A percentile compares a stretch with the other conserved stretches of the same genome.
Evolutionary conservation across 2,113 vertebrate genomes (phyloP).

Genomic region (Motacilla alba): DNA sequence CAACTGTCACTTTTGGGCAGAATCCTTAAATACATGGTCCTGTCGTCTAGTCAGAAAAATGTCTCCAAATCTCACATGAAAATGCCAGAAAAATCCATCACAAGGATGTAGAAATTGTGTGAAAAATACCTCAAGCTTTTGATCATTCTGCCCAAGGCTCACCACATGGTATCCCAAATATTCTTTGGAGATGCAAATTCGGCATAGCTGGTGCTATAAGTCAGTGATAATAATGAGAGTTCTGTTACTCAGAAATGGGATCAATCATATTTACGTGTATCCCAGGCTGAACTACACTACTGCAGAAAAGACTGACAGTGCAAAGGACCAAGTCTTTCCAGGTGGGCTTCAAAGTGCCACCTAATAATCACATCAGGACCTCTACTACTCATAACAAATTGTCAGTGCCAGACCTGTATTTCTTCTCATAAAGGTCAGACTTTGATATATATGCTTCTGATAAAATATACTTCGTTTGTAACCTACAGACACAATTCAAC

Average conservation of each 20-base stretch:
- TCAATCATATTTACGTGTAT: background rate
- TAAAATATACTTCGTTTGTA: background rate
- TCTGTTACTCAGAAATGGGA: conserved; percentile 20
- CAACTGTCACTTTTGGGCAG: conserved; percentile 64
- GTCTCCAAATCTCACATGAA: conserved; percentile 56
- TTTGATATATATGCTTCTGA: background rate
- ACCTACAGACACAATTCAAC: background rate
- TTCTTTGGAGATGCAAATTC: conserved; percentile 42
- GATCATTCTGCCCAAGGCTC: conserved; percentile 65
- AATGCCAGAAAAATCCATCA: conserved; percentile 68
- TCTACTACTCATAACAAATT: background rate
- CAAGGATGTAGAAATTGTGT: conserved; percentile 41
- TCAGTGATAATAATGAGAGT: conserved; percentile 40
- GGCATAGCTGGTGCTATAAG: conserved; percentile 17
- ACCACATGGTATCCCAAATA: conserved; percentile 66
- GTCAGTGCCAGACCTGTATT: background rate
- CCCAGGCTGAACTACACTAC: background rate
- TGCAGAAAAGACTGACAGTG: background rate
- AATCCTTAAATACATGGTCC: conserved; percentile 57
- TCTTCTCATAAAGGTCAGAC: background rate
- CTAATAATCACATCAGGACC: background rate
- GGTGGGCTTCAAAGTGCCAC: background rate
- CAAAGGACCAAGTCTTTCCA: background rate
- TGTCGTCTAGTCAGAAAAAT: conserved; percentile 60
- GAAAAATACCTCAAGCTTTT: conserved; percentile 67